Evolutionary conservation across 2,797 vertebrate species (phyloP).

Genomic region (Aplochiton taeniatus): DNA sequence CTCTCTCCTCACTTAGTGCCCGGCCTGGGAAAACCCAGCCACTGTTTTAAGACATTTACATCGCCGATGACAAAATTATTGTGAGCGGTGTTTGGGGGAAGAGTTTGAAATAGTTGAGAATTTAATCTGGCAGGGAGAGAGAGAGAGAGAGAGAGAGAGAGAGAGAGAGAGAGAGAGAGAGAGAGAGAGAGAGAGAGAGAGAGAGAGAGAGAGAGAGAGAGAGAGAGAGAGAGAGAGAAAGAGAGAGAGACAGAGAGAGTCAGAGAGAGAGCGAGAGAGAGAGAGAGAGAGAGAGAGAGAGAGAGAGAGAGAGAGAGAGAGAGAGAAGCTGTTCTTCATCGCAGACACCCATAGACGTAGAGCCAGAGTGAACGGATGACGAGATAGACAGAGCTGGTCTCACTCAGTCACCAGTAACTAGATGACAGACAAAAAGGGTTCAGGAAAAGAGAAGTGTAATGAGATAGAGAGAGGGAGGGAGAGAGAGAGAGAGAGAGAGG

Average conservation of each 20-base stretch:
- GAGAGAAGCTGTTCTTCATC: background rate
- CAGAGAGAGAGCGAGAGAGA: too few species aligned
- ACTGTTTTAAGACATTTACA: constrained; percentile 18
- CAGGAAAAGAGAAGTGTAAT: background rate
- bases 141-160: constrained; percentile 12
- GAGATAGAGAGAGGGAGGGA: constrained; percentile 10
- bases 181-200: constrained; percentile 9
- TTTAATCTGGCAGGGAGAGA: constrained; percentile 18
- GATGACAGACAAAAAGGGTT: background rate
- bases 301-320: constrained; percentile 4
- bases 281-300: background rate
- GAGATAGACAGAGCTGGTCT: constrained; percentile 6
- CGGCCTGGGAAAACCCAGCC: background rate
- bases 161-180: constrained; percentile 13
- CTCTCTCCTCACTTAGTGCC: too few species aligned
- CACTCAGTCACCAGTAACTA: background rate
- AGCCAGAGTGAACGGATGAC: constrained; percentile 1
- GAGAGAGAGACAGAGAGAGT: too few species aligned
- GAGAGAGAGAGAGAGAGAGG: constrained; percentile 20
- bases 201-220: constrained; percentile 6
- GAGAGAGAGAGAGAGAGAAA: constrained; percentile 1
- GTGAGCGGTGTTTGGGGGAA: constrained; percentile 11
- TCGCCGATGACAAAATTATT: constrained; percentile 35
- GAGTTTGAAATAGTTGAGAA: constrained; percentile 6
- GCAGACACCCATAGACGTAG: background rate